phyloP scores from a whole-genome alignment of 2,113 vertebrate genomes.

The Phaethon lepturus region DNA sequence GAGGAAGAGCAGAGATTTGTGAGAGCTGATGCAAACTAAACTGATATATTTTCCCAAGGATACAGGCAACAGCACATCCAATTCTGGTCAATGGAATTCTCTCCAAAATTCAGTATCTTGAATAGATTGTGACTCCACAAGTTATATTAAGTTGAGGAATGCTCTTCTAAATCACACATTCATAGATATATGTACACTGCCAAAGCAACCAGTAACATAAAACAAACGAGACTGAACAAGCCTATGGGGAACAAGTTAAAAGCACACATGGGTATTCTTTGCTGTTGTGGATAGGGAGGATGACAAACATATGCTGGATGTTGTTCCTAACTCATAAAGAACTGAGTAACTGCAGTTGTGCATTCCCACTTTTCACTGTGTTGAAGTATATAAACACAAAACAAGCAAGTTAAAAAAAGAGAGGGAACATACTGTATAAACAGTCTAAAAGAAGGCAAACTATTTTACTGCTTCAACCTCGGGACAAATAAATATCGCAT shows the following conservation, averaged over 20 bases:
- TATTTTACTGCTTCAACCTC: not conserved
- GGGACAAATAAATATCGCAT: not conserved
- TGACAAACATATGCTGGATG: not conserved
- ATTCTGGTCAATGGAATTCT: not conserved
- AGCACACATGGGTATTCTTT: fast-evolving
- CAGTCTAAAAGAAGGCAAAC: not conserved
- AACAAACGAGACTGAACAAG: fast-evolving
- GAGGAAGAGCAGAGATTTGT: not conserved
- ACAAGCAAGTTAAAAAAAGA: not conserved
- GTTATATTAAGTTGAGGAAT: not conserved
- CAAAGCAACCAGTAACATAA: not conserved
- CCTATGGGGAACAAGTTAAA: fast-evolving
- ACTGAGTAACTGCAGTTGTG: not conserved
- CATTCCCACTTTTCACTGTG: not conserved
- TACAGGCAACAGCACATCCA: not conserved
- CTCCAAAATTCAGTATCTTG: not conserved
- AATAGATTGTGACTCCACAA: not conserved
- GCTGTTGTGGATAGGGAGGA: not conserved
- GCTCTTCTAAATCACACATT: not conserved
- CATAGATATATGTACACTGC: fast-evolving
- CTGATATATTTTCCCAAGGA: not conserved
- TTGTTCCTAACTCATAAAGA: not conserved
- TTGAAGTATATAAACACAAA: fast-evolving
- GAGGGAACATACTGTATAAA: not conserved
- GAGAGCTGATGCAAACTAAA: not conserved